These are phyloP conservation scores for Drosophila obscura DNA, from an alignment of 1,140 invertebrate species.

Conservation along the genomic window DNA sequence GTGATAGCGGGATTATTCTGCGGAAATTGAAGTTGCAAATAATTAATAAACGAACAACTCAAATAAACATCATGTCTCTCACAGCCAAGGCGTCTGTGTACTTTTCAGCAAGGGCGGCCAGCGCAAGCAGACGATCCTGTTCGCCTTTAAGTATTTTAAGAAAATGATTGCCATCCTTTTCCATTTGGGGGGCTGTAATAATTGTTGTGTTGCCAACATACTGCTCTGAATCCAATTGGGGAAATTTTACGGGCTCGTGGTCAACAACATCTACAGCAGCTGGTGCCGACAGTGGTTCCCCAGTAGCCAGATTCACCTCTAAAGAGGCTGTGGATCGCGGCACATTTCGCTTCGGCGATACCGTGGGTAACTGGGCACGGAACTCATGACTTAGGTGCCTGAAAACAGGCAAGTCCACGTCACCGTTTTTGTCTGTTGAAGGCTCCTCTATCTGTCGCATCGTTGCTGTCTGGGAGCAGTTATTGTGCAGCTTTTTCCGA, in stretches of 20 bases:
- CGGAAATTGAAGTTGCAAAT: background rate
- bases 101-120: slow-evolving; percentile 88
- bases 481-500: slow-evolving; percentile 84
- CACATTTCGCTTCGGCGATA: slow-evolving; percentile 85
- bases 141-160: slow-evolving; percentile 89
- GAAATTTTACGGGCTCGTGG: slow-evolving; percentile 33
- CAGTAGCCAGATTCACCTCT: slow-evolving; percentile 18
- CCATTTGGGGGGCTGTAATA: background rate
- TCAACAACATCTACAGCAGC: slow-evolving; percentile 56
- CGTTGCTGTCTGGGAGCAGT: slow-evolving; percentile 69
- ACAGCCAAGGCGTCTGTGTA: slow-evolving; percentile 86
- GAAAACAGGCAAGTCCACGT: slow-evolving; percentile 88
- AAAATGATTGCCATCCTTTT: slow-evolving; percentile 90
- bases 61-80: slow-evolving; percentile 27
- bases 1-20: slow-evolving; percentile 85
- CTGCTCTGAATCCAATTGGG: slow-evolving; percentile 31
- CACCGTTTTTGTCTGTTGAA: slow-evolving; percentile 25
- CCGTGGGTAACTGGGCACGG: slow-evolving; percentile 90
- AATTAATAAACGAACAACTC: background rate
- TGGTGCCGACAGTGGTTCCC: background rate
- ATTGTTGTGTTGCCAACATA: slow-evolving; percentile 30
- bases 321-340: slow-evolving; percentile 73
- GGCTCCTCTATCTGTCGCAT: slow-evolving; percentile 19
- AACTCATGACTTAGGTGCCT: slow-evolving; percentile 93
- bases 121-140: slow-evolving; percentile 87